Evolutionary conservation across 2,888 invertebrate species (phyloP).

Genomic region (Tanytarsus gracilentus): DNA sequence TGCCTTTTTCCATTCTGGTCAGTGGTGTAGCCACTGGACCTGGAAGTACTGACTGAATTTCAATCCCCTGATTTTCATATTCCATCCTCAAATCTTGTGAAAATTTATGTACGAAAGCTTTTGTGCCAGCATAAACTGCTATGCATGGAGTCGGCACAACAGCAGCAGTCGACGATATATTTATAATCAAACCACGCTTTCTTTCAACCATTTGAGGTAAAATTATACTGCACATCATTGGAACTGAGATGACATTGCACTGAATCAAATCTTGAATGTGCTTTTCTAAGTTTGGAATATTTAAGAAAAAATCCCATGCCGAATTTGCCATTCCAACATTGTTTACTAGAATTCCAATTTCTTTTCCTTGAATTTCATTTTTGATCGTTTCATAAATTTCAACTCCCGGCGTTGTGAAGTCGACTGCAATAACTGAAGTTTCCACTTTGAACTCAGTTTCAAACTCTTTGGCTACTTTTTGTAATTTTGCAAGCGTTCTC

Average conservation of each 20-base stretch:
- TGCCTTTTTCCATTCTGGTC: conserved; percentile 67
- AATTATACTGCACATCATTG: conserved; percentile 27
- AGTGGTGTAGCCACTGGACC: conserved; percentile 89
- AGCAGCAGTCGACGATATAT: conserved; percentile 14
- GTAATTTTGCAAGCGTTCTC: conserved; percentile 62
- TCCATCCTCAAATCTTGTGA: conserved; percentile 67
- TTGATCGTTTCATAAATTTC: conserved; percentile 45
- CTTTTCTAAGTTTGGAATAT: conserved; percentile 33
- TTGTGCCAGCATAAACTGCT: conserved; percentile 5
- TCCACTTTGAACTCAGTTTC: conserved; percentile 50
- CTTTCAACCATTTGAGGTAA: conserved; percentile 26
- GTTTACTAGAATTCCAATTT: conserved; percentile 51
- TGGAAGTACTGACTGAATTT: conserved; percentile 73
- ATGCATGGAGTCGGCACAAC: conserved; percentile 1
- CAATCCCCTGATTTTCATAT: conserved; percentile 61
- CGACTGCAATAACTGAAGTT: conserved; percentile 46
- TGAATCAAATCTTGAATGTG: conserved; percentile 14
- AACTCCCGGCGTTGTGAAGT: conserved; percentile 44
- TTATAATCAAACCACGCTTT: conserved; percentile 7
- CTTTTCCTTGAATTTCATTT: conserved; percentile 44
- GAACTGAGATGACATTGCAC: conserved; percentile 20
- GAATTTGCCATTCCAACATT: conserved; percentile 54
- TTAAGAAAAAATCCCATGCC: conserved; percentile 44
- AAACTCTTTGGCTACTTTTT: conserved; percentile 61
- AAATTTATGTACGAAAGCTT: conserved; percentile 70